phyloP scores from a whole-genome alignment of 2,797 vertebrate genomes.

The Fringilla coelebs region DNA sequence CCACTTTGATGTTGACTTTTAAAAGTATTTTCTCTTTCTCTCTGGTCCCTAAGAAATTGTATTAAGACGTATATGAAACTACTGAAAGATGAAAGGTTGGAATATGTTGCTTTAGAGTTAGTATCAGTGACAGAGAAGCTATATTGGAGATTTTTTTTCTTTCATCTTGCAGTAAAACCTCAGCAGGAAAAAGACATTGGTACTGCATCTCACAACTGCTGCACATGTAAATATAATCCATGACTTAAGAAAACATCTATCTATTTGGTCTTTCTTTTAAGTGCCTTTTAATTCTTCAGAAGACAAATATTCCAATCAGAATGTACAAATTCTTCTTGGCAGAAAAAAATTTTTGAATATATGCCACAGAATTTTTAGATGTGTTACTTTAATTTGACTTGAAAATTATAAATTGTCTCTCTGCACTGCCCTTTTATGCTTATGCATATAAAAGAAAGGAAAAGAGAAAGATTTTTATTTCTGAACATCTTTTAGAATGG shows the following conservation, averaged over 20 bases:
- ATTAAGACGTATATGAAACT: neutral
- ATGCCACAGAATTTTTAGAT: neutral
- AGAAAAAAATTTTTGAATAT: neutral
- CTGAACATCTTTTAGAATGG: neutral
- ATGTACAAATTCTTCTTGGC: neutral
- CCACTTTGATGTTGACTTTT: neutral
- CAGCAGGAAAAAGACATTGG: neutral
- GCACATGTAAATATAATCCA: neutral
- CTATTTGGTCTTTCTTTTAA: neutral
- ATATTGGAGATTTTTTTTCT: neutral
- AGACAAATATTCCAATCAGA: neutral
- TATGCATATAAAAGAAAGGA: neutral
- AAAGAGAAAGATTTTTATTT: neutral
- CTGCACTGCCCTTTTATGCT: neutral
- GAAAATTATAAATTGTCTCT: neutral
- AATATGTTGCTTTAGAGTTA: neutral
- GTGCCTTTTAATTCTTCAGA: neutral
- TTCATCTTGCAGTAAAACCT: slow-evolving; percentile 33
- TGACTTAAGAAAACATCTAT: neutral
- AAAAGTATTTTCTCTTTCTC: neutral
- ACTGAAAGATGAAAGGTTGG: slow-evolving; percentile 10
- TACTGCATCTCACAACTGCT: neutral
- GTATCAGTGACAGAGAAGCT: neutral
- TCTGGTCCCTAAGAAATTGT: neutral
- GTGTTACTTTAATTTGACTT: neutral